Evolutionary conservation across 1,140 invertebrate genomes (phyloP), one percentile per base, ranked within the genome.

Genomic region (Brachionus plicatilis): DNA sequence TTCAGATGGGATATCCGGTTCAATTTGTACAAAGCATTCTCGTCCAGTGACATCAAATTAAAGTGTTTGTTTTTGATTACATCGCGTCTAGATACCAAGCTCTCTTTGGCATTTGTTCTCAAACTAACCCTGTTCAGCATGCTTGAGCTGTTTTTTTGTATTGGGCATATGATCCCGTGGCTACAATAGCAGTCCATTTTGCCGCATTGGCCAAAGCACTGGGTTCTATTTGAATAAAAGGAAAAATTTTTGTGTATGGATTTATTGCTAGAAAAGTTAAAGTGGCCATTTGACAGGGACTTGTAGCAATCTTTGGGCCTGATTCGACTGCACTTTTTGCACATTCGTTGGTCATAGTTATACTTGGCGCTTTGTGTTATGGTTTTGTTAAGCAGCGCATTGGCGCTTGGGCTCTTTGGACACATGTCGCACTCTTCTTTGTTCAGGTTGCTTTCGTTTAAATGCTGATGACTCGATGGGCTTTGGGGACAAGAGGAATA

Each of bases 31-130:
- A 82, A 20, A 33, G 79, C 79, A 47, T 82, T 82, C 27, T 82
- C 79, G 27, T 82, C 79, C 27, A 82, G 27, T 11, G 79, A 82
- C 79, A 82, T 82, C n/a, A 82, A 82, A 65, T 82, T 82, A 68
- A 82, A 82, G 65, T 82, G 79, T 17, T 65, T 82, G 8, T 29
- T 82, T 37, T 56, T 24, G 0, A 82, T 82, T 14, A 82, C 12
- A 11, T 33, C 53, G 4, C 79, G 20, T 17, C 60, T 65, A 5
- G 33, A 24, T 33, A 6, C 41, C n/a, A 60, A 65, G 20, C 20
- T 65, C 14, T 82, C 79, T 65, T 27, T 60, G 2, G 20, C 6
- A 11, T 82, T 43, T 41, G 33, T 37, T 17, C 33, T 72, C 1
- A n/a, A 8, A 41, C 33, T n/a, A 20, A 72, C 68, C 20, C 33